Base-by-base conservation (phyloP, 1,140 invertebrate genomes). In the Rhagoletis pomonella region DNA sequence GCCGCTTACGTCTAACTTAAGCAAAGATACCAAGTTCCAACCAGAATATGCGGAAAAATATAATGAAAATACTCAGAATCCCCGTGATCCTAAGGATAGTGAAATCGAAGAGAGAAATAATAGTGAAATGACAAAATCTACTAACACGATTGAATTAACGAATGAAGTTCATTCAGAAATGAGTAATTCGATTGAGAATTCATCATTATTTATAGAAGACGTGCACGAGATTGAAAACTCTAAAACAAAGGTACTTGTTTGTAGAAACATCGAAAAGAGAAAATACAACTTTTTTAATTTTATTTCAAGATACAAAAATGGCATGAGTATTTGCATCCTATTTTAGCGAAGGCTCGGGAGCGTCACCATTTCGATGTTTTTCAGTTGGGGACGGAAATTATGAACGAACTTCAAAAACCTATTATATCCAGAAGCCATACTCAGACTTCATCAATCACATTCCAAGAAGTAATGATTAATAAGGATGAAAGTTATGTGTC, bases 311-410 rank as follows among this genome's bases (percentile, higher is more conserved):
- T 92, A 3, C 77, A 89, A 47, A 89, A 90, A 62, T 93, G 92
- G 92, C 92, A 93, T 87, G 87, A 88, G 14, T 86, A 90, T 29
- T 67, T 93, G 44, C 90, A 88, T 44, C 92, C 92, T 65, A 88
- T 89, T 9, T 85, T 93, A 59, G 90, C 90, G 44, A 88, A 89
- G n/a, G 89, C 92, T 2, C 90, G 90, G 67, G 90, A 89, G 2
- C 89, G 92, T 9, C 92, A 93, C 86, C 91, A 91, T 84, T 93
- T 93, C 50, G 91, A 91, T 44, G 90, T 93, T 19, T 89, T 89
- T 59, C 87, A 89, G 14, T 65, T 93, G 14, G 91, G 91, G 3
- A 90, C 91, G 19, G 90, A 93, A 86, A 89, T 93, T 29, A 88
- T 93, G 6, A 77, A 89, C 14, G 67, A 89, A 64, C 77, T 88